Evolutionary conservation across 1,140 invertebrate genomes (phyloP).

Genomic region (Ditylenchus dipsaci): DNA sequence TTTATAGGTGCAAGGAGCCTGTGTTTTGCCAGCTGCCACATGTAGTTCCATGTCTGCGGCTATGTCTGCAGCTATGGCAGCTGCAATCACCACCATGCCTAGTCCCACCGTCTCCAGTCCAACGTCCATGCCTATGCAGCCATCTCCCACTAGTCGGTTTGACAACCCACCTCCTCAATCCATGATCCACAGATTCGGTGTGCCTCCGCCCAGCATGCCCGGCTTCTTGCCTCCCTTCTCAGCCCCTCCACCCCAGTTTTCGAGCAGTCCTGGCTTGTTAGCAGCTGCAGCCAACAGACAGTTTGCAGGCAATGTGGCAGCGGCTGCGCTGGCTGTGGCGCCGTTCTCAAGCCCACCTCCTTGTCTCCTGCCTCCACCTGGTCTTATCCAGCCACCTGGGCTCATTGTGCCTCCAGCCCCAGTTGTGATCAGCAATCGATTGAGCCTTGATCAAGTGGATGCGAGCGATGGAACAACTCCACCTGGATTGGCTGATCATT

Average conservation of each 20-base stretch:
- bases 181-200: not conserved
- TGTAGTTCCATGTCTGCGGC: not conserved
- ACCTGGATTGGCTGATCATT: too few relatives aligned
- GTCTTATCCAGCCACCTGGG: too few relatives aligned
- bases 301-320: not conserved
- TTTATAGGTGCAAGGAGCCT: not conserved
- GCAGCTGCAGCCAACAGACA: not conserved
- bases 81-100: not conserved
- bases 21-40: not conserved
- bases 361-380: not conserved
- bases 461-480: too few relatives aligned
- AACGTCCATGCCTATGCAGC: not conserved
- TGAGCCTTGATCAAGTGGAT: too few relatives aligned
- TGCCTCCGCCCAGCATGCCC: not conserved
- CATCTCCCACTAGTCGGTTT: not conserved
- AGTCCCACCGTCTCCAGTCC: not conserved
- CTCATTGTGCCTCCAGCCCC: too few relatives aligned
- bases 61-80: not conserved
- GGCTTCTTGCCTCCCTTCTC: not conserved
- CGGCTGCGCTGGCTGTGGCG: slow-evolving; percentile 1
- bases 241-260: not conserved
- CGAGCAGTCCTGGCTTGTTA: not conserved
- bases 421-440: too few relatives aligned
- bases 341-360: not conserved
- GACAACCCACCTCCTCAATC: not conserved